Evolutionary conservation across 37 sponge, comb jelly and placozoan species (phyloP), one percentile per base, ranked within the genome.

Genomic region (Spongia lamella): DNA sequence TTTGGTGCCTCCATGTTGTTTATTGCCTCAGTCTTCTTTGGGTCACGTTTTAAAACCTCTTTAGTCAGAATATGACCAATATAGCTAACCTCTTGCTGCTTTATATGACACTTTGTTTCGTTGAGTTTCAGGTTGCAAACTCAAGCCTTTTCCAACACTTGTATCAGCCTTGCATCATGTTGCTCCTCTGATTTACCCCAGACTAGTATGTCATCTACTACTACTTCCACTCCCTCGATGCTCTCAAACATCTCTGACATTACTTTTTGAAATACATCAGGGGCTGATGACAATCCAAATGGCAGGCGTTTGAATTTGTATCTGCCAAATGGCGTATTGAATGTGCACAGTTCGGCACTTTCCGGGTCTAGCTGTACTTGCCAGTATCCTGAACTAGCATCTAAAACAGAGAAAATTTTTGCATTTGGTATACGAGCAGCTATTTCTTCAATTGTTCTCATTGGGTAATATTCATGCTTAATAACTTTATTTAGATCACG

Each of bases 321-420:
- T 61, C 84, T 27, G 0, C 83, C 83, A 66, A 82, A 82, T 63
- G 75, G 83, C 17, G 75, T 75, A 52, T 82, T 82, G 75, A 82
- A 82, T 0, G 83, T 82, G 69, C 52, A 65, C 5, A 82, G 75
- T 56, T 36, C 32, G 38, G 73, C 33, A 61, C 73, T 72, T 5
- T 63, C 27, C 47, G 67, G 9, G 55, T 69, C 83, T 3, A 81
- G 43, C 40, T 33, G 7, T 21, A 81, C 22, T 38, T 83, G 83
- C 83, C 83, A 83, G 58, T 62, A 81, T 43, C 82, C 82, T 19
- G 73, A 50, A 30, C 66, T 61, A 57, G 66, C 83, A 66, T 83
- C 84, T 13, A 83, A 63, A 20, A 76, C 70, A n/a, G 78, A 77
- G 58, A 77, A 84, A 19, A 2, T 9, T 75, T 74, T 86, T 30